These are phyloP conservation scores for Pseudopipra pipra DNA, from an alignment of 2,113 vertebrate genomes.

Conservation along the genomic window DNA sequence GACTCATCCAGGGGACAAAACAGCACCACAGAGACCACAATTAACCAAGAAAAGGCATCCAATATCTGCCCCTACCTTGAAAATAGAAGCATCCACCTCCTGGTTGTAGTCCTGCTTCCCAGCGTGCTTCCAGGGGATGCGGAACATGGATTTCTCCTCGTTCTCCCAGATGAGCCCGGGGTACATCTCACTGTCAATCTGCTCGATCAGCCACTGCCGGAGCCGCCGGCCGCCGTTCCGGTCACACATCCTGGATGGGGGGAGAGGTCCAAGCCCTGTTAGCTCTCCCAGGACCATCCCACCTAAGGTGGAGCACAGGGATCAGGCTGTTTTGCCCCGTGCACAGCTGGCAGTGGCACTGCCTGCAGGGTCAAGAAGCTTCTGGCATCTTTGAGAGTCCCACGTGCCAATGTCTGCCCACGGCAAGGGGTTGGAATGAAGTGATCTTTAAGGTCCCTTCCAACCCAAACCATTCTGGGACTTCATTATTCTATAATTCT, in stretches of 20 bases:
- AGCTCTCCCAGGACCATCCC: neutral
- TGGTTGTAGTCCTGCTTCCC: constrained; percentile 99
- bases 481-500: fast-evolving
- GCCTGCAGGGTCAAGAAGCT: neutral
- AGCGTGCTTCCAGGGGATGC: constrained; percentile 98
- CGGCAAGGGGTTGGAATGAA: neutral
- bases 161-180: constrained; percentile 92
- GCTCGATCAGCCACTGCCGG: constrained; percentile 96
- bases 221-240: constrained; percentile 86
- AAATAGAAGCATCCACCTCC: constrained; percentile 95
- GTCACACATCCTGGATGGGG: constrained; percentile 78
- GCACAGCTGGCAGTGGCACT: fast-evolving
- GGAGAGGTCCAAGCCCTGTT: fast-evolving
- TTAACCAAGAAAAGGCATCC: fast-evolving
- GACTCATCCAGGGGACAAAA: neutral
- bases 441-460: too few species aligned
- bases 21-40: fast-evolving
- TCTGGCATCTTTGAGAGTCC: neutral
- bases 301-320: fast-evolving
- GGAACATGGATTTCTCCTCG: constrained; percentile 88
- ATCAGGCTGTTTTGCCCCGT: fast-evolving
- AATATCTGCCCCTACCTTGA: constrained; percentile 79
- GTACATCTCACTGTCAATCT: constrained; percentile 90
- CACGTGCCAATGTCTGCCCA: fast-evolving
- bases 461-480: neutral